Conservation (phyloP, 2,888 invertebrate genomes). For the Conops quadrifasciatus region DNA sequence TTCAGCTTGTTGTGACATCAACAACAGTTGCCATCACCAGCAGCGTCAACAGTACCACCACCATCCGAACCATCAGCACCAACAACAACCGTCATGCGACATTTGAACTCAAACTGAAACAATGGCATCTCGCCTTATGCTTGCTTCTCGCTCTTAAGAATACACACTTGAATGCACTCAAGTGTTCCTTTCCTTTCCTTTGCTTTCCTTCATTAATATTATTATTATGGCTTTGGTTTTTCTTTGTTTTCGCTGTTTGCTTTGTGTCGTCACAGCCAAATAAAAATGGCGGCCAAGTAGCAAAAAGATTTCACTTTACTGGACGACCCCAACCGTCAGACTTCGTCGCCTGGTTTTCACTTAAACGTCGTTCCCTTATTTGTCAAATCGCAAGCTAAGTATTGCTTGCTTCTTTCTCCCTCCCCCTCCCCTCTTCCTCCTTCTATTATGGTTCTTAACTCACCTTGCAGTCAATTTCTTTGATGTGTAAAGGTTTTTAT, state of each 20-base stretch:
- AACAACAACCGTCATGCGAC: slow-evolving; percentile 22
- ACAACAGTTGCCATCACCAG: slow-evolving; percentile 30
- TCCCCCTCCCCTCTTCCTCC: not conserved
- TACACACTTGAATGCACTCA: slow-evolving; percentile 52
- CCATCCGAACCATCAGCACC: slow-evolving; percentile 27
- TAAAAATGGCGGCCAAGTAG: slow-evolving; percentile 28
- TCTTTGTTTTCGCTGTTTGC: not conserved
- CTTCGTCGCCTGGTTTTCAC: not conserved
- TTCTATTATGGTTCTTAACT: not conserved
- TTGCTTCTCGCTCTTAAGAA: slow-evolving; percentile 39
- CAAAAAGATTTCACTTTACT: slow-evolving; percentile 7
- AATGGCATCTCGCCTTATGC: slow-evolving; percentile 44
- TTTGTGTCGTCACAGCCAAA: slow-evolving; percentile 17
- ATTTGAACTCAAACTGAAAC: slow-evolving; percentile 34
- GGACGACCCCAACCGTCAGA: not conserved
- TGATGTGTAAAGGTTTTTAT: not conserved
- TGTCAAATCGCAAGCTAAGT: slow-evolving; percentile 20
- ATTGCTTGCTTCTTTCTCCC: not conserved
- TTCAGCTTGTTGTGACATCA: slow-evolving; percentile 32
- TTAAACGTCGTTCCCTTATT: slow-evolving; percentile 17
- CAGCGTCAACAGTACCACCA: slow-evolving; percentile 29
- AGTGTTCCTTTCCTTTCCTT: slow-evolving; percentile 45
- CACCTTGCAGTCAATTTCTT: not conserved
- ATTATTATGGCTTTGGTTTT: not conserved
- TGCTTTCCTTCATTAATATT: slow-evolving; percentile 11